These are phyloP conservation scores for Tiaroga cobitis DNA, from an alignment of 2,797 vertebrate genomes.

Conservation along the genomic window DNA sequence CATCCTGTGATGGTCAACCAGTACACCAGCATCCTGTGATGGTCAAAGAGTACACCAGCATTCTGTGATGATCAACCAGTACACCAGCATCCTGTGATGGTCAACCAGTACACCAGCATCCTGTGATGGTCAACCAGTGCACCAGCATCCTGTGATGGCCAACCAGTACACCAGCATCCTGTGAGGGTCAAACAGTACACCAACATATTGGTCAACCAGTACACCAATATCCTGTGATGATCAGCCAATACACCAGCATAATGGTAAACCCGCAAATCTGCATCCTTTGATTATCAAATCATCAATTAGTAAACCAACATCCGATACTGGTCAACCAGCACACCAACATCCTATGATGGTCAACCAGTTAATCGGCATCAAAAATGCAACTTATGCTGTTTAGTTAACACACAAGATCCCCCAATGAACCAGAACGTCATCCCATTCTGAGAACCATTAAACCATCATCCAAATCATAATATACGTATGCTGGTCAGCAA, in stretches of 20 bases:
- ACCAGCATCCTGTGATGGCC: background rate
- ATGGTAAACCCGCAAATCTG: too few species aligned
- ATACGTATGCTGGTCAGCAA: background rate
- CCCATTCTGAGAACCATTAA: background rate
- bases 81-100: background rate
- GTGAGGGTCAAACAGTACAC: background rate
- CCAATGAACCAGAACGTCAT: background rate
- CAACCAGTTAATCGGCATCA: background rate
- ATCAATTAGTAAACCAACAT: background rate
- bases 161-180: fast-evolving
- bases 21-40: background rate
- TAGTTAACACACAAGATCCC: background rate
- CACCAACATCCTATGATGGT: background rate
- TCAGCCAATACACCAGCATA: too few species aligned
- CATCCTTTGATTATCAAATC: too few species aligned
- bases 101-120: background rate
- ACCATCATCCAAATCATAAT: background rate
- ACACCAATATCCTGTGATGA: background rate
- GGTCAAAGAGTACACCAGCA: fast-evolving
- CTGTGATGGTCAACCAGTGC: background rate
- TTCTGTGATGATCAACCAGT: background rate
- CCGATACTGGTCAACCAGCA: background rate
- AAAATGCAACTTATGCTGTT: background rate
- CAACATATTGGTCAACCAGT: background rate
- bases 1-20: background rate